phyloP scores from a whole-genome alignment of 2,888 invertebrate species.

The Encarsia formosa region DNA sequence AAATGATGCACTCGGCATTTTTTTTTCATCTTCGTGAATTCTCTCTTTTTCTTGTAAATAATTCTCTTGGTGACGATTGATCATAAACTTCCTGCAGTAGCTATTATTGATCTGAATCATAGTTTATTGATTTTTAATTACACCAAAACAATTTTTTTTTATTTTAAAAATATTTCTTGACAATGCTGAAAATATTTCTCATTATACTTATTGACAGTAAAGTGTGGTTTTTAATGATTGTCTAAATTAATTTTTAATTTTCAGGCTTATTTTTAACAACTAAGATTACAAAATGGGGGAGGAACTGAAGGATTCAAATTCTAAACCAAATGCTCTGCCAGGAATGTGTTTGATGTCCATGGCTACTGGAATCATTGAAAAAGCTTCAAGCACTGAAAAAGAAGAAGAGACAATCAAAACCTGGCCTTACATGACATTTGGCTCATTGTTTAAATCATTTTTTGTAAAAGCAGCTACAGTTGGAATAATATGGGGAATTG shows the following conservation, averaged over 20 bases:
- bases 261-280: no score
- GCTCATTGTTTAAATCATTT: conserved; percentile 38
- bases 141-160: background rate
- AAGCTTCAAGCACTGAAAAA: conserved; percentile 1
- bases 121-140: no score
- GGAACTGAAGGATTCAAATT: background rate
- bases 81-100: no score
- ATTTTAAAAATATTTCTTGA: background rate
- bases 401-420: conserved; percentile 21
- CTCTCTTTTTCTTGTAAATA: background rate
- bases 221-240: no score
- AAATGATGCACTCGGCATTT: conserved; percentile 5
- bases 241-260: no score
- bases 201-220: no score
- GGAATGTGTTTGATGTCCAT: conserved; percentile 2
- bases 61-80: background rate
- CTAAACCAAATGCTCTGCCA: conserved; percentile 5
- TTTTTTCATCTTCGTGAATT: background rate
- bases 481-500: conserved; percentile 72
- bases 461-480: conserved; percentile 58
- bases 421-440: conserved; percentile 46
- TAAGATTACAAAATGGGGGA: conserved; percentile 9
- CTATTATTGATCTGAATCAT: no score
- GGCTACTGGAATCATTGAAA: conserved; percentile 11
- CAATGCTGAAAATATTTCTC: no score